Evolutionary conservation across 2,113 vertebrate genomes (phyloP), one percentile per base, ranked within the genome.

Genomic region (Trogon melanurus): DNA sequence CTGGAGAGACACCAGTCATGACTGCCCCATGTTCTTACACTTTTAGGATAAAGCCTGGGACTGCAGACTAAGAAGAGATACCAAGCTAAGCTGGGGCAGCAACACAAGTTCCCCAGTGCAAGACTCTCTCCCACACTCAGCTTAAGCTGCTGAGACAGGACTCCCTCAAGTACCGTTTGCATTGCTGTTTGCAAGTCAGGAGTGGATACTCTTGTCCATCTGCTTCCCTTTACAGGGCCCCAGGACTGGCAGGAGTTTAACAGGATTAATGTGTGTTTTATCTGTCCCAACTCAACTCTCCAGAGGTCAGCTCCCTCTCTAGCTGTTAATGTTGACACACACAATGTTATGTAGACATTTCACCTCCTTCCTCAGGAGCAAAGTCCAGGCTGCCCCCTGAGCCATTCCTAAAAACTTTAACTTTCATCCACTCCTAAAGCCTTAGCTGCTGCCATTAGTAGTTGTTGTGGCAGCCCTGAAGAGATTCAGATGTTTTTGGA

Each of bases 371-470:
- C 82, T 84, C 57, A 30, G 79, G 86, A 94, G 16, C 89, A 72
- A 96, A 97, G 96, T 96, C 65, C 96, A 65, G 85, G 17, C 48
- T 70, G 51, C 38, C 19, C 36, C 64, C 32, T 7, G 48, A 86
- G 53, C 27, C 60, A 22, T 91, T 83, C 32, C 87, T 65, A 82
- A 85, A 91, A 95, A 45, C 74, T 74, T 95, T 85, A 91, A 82
- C 34, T 71, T 83, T 78, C 71, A 74, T 13, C 32, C 23, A 8
- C 16, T 51, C n/a, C 18, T n/a, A 65, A 81, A 45, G 50, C 54
- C 57, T 74, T 47, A 64, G 26, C 51, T 78, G 60, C 60, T 84
- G 72, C 47, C 32, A 8, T 83, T 61, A 83, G 58, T 32, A 69
- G 76, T 62, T 94, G 10, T n/a, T 86, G 64, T 54, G 34, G 48